Evolutionary conservation across 2,888 invertebrate genomes (phyloP).

Genomic region (Aphrophora alni): DNA sequence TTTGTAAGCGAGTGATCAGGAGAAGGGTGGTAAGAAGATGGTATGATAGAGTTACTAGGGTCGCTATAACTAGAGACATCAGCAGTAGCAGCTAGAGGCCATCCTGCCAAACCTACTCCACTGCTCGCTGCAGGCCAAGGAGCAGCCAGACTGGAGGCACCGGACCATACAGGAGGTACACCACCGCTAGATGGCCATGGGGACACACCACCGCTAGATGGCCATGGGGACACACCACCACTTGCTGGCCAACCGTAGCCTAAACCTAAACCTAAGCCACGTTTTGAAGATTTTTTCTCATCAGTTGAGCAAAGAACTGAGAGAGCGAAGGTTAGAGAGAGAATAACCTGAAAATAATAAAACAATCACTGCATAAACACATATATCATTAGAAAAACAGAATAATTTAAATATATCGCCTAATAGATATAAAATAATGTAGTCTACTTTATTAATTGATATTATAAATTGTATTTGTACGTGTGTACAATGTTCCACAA

Average conservation of each 20-base stretch:
- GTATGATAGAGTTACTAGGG: slow-evolving; percentile 27
- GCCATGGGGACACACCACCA: slow-evolving; percentile 9
- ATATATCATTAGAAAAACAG: no score
- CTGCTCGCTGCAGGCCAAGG: slow-evolving; percentile 28
- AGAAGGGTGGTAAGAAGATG: not conserved
- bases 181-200: not conserved
- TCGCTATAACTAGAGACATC: slow-evolving; percentile 14
- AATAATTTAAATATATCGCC: no score
- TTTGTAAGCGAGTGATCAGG: not conserved
- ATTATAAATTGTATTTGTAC: no score
- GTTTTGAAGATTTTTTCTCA: slow-evolving; percentile 29
- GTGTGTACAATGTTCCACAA: no score
- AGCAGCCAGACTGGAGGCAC: not conserved
- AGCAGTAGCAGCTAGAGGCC: slow-evolving; percentile 23
- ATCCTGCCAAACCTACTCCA: slow-evolving; percentile 33
- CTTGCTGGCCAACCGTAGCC: slow-evolving; percentile 20
- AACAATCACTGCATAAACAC: no score
- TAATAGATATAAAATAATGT: no score
- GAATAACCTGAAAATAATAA: not conserved
- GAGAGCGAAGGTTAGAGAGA: not conserved
- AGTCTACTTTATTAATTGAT: no score
- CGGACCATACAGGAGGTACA: not conserved
- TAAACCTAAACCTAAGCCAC: slow-evolving; percentile 28
- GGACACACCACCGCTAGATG: not conserved
- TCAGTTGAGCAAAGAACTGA: not conserved